Percentiles rank a stretch among this genome's conserved stretches.
phyloP scores from a whole-genome alignment of 2,888 invertebrate genomes.

The Orthonevra nobilis region DNA sequence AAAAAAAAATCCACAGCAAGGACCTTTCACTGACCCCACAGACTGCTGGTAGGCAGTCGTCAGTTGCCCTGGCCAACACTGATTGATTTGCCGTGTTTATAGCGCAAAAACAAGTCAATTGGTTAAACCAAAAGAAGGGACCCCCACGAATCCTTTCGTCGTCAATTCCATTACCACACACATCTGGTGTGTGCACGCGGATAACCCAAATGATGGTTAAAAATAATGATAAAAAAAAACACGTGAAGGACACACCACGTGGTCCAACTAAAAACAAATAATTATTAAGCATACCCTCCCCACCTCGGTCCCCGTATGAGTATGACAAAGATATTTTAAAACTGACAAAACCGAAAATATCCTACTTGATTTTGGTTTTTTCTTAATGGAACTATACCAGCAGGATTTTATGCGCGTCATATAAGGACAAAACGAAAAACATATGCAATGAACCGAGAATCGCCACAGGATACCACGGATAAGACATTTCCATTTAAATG shows the following conservation, averaged over 20 bases:
- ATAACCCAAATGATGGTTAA: constrained; percentile 10
- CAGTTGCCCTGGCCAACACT: constrained; percentile 61
- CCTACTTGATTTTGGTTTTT: constrained; percentile 7
- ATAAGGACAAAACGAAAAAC: constrained; percentile 37
- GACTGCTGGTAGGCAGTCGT: too few relatives aligned
- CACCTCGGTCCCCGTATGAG: too few relatives aligned
- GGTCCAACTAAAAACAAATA: constrained; percentile 42
- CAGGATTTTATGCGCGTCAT: constrained; percentile 50
- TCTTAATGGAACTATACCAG: constrained; percentile 45
- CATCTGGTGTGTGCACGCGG: constrained; percentile 22
- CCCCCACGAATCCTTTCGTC: not conserved
- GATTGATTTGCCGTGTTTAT: constrained; percentile 62
- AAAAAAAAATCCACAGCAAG: constrained; percentile 2
- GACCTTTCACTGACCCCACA: constrained; percentile 44
- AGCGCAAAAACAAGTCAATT: constrained; percentile 50
- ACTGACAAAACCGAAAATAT: constrained; percentile 23
- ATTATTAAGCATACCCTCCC: constrained; percentile 48
- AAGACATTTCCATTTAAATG: constrained; percentile 65
- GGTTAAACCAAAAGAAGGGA: not conserved
- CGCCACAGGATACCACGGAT: constrained; percentile 67
- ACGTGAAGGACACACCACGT: constrained; percentile 59
- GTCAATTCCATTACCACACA: not conserved
- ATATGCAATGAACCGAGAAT: constrained; percentile 48
- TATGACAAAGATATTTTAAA: constrained; percentile 3
- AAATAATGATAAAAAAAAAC: too few relatives aligned